A percentile compares a stretch with the other conserved stretches of the same genome.
Conservation (phyloP, 2,113 vertebrate genomes). For the Calidris pygmaea region DNA sequence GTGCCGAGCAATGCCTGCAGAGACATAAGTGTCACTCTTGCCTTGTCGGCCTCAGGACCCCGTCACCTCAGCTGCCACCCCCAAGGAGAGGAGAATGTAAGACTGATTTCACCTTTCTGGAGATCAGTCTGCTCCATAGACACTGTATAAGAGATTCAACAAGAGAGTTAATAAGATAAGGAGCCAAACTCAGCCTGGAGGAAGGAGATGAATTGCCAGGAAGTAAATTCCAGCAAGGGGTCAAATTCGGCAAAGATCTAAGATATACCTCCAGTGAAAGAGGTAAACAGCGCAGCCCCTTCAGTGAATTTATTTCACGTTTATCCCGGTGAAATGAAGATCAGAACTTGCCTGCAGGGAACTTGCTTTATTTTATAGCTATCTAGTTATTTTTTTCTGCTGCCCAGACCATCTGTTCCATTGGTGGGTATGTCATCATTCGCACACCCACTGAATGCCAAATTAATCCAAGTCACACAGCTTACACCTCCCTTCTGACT, state of each 20-base stretch:
- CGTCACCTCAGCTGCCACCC: neutral
- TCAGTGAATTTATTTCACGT: neutral
- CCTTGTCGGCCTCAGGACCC: accelerated
- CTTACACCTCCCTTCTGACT: slow-evolving; percentile 53
- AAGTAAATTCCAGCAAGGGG: neutral
- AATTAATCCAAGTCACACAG: slow-evolving; percentile 65
- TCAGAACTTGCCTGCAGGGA: neutral
- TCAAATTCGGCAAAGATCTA: neutral
- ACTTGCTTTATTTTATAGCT: slow-evolving; percentile 37
- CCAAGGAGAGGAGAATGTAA: neutral
- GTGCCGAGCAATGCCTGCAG: neutral
- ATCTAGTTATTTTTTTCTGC: slow-evolving; percentile 51
- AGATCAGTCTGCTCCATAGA: neutral
- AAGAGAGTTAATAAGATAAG: neutral
- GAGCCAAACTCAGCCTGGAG: neutral
- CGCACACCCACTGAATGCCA: slow-evolving; percentile 60
- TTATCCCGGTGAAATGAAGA: neutral
- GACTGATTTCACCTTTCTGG: neutral
- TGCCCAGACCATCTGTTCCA: slow-evolving; percentile 63
- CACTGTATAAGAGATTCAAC: neutral
- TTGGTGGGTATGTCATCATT: slow-evolving; percentile 53
- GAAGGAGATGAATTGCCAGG: neutral
- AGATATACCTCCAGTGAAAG: neutral
- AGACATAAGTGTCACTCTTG: neutral
- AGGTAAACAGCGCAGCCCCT: neutral